phyloP scores from a whole-genome alignment of 2,113 vertebrate genomes.

The Cinclus cinclus region DNA sequence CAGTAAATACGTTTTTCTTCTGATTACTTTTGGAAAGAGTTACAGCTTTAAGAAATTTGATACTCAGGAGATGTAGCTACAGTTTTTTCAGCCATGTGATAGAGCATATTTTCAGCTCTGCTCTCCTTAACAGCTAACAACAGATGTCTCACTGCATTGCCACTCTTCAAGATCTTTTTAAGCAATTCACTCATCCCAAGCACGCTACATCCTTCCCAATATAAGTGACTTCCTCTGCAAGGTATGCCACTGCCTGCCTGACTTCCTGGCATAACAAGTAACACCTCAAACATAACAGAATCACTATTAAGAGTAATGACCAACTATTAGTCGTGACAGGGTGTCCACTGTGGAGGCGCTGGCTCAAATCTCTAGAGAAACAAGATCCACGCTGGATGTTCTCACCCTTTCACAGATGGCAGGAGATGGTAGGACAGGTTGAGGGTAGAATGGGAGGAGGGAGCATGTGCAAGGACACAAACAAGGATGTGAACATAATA shows the following conservation, averaged over 20 bases:
- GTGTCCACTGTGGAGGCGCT: fast-evolving
- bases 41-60: not conserved
- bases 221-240: not conserved
- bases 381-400: not conserved
- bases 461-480: not conserved
- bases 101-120: not conserved
- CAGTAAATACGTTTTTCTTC: not conserved
- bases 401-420: not conserved
- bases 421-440: not conserved
- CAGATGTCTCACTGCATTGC: not conserved
- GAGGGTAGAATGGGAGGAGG: not conserved
- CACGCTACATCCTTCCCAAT: not conserved
- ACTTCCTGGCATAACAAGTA: not conserved
- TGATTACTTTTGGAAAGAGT: not conserved
- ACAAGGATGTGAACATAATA: not conserved
- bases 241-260: not conserved
- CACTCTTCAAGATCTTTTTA: not conserved
- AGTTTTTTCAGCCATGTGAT: not conserved
- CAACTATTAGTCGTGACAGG: not conserved
- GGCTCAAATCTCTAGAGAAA: not conserved
- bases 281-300: not conserved
- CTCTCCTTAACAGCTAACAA: not conserved
- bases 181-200: not conserved
- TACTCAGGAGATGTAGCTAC: not conserved
- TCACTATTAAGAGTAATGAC: not conserved